Percentiles rank a stretch among this genome's conserved stretches.
Conservation (phyloP, 2,113 vertebrate species). For the Notechis scutatus region DNA sequence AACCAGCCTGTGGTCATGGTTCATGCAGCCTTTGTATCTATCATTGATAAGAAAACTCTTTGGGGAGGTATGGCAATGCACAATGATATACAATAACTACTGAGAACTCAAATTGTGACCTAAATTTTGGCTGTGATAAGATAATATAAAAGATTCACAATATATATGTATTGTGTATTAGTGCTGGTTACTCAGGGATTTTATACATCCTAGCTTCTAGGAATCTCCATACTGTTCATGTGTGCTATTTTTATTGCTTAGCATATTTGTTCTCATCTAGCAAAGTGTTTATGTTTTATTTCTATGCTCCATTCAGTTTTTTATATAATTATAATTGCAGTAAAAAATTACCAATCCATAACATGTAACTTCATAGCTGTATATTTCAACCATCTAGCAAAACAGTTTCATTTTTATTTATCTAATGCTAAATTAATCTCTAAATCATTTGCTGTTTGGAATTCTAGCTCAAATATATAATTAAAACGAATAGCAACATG, state of each 20-base stretch:
- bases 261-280: not conserved
- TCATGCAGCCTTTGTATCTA: not conserved
- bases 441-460: conserved; percentile 13
- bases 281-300: not conserved
- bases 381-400: conserved; percentile 1
- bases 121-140: not conserved
- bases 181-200: not conserved
- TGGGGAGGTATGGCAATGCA: not conserved
- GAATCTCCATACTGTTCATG: not conserved
- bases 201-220: not conserved
- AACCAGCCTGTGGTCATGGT: not conserved
- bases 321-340: not conserved
- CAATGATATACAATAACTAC: not conserved
- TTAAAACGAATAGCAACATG: conserved; percentile 7
- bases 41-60: not conserved
- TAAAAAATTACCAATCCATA: not conserved
- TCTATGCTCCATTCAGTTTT: not conserved
- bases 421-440: conserved; percentile 10
- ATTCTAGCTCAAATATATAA: conserved; percentile 9
- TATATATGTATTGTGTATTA: not conserved
- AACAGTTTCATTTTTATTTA: conserved; percentile 7
- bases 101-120: not conserved
- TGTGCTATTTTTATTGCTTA: not conserved
- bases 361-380: not conserved
- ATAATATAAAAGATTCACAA: not conserved